Base-by-base conservation (phyloP, 1,140 invertebrate genomes). In the Batillaria attramentaria region DNA sequence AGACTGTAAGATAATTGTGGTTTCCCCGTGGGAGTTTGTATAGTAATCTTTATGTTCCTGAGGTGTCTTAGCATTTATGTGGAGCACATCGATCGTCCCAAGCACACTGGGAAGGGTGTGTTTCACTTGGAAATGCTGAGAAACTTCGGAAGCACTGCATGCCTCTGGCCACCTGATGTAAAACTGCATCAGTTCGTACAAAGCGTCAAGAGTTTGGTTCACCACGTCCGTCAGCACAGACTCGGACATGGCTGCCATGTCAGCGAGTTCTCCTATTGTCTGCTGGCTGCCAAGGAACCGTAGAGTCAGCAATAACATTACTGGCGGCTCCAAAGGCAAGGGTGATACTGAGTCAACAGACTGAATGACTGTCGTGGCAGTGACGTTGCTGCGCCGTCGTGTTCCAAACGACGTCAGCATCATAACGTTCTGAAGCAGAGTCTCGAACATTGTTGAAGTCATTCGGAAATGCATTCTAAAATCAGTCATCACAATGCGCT, bases 141-240 rank as follows among this genome's bases (percentile, higher is more conserved):
- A 66, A 16, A 35, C 50, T 24, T 70, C 18, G 28, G 33, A 2
- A 46, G 60, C 50, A 16, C 33, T 20, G 0, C 33, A 37, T 24
- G 42, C 13, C 16, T 77, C 68, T n/a, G 79, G 79, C 79, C 79
- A 80, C 18, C 33, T 54, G n/a, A 80, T 77, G 41, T 77, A 76
- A 31, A 42, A 39, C 42, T 72, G 66, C 73, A 80, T 72, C 4
- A 77, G 31, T 65, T 80, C 24, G 72, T 80, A 80, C 35, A 80
- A 41, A 31, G 37, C 65, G 37, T 57, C 41, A 10, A 77, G n/a
- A 28, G 54, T 46, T 37, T 62, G 70, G 41, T 57, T 39, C 28
- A 80, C 37, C 42, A 68, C 33, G 20, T 39, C 46, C 16, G 39
- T 41, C 6, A 39, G 42, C 0, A 57, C 18, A 41, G 31, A 37